phyloP scores from a whole-genome alignment of 2,113 vertebrate genomes.

The Poeciliopsis prolifica region DNA sequence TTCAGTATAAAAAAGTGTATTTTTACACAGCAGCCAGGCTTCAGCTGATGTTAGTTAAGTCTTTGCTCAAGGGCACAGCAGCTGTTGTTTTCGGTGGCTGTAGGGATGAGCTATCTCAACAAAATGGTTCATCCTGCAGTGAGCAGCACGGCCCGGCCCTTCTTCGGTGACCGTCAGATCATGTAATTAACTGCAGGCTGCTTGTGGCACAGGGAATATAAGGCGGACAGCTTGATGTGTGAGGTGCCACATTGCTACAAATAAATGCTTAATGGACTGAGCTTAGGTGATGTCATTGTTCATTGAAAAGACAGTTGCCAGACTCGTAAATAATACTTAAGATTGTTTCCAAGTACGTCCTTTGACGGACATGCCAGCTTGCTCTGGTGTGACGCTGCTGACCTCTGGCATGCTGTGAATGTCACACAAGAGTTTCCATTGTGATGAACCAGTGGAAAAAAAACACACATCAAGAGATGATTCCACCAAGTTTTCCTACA shows the following conservation, averaged over 20 bases:
- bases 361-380: slow-evolving; percentile 67
- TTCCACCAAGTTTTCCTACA: slow-evolving; percentile 30
- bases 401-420: slow-evolving; percentile 70
- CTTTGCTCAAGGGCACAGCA: slow-evolving; percentile 71
- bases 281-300: slow-evolving; percentile 79
- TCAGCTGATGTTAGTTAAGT: slow-evolving; percentile 41
- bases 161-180: slow-evolving; percentile 46
- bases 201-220: slow-evolving; percentile 43
- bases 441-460: slow-evolving; percentile 31
- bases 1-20: background rate
- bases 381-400: slow-evolving; percentile 43
- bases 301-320: slow-evolving; percentile 69
- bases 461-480: slow-evolving; percentile 26
- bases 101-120: slow-evolving; percentile 5
- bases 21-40: slow-evolving; percentile 26
- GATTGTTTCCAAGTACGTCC: slow-evolving; percentile 76
- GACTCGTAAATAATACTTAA: slow-evolving; percentile 80
- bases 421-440: slow-evolving; percentile 74
- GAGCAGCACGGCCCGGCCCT: slow-evolving; percentile 38
- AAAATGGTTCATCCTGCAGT: slow-evolving; percentile 7
- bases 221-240: slow-evolving; percentile 75
- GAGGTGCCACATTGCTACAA: slow-evolving; percentile 79
- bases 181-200: slow-evolving; percentile 59
- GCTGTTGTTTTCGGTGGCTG: slow-evolving; percentile 53
- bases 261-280: slow-evolving; percentile 77